Base-by-base conservation (phyloP, 2,888 invertebrate species). In the Synanthedon vespiformis region DNA sequence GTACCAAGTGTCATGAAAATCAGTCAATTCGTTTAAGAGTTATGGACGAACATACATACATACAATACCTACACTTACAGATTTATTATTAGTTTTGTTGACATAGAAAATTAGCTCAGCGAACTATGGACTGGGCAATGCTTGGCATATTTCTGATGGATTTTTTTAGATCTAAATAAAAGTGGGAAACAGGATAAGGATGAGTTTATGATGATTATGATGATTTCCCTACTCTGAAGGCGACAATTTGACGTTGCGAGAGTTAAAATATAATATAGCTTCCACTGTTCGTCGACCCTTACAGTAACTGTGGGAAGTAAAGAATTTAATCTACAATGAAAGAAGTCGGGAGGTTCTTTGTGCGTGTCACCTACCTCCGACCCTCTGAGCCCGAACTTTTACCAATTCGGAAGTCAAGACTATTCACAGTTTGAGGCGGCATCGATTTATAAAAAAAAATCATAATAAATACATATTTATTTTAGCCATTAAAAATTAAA, bases 241-340 rank as follows among this genome's bases (percentile, higher is more conserved):
- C 51, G 2, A 34, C 34, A 34, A 34, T 34, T 34, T 34, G 34
- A 34, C 34, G 2, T 34, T 34, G 34, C 34, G 34, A 34, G 10
- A 34, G 8, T 34, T 34, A 10, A 6, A 10, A 34, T 34, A 10
- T 8, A 34, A 34, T 2, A 34, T 34, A 10, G 59, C 68, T 63
- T 11, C 0, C 48, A 52, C 18, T 71, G 73, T 67, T 61, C 1
- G n/a, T 2, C 14, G 10, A 40, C 13, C 53, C 27, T 53, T 41
- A 41, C 53, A 55, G 61, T 64, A 82, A 78, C 76, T 80, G 16
- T 72, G 72, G 72, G 74, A 76, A 78, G 78, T 74, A 80, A 84
- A 84, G 83, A 84, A 84, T 83, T 84, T 84, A 84, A 84, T 84
- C 81, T 81, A 74, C 81, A 81, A 80, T 81, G 79, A 83, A 84